A percentile compares a stretch with the other conserved stretches of the same genome.
Conservation (phyloP, 2,797 vertebrate genomes). For the Sebastolobus alascanus region DNA sequence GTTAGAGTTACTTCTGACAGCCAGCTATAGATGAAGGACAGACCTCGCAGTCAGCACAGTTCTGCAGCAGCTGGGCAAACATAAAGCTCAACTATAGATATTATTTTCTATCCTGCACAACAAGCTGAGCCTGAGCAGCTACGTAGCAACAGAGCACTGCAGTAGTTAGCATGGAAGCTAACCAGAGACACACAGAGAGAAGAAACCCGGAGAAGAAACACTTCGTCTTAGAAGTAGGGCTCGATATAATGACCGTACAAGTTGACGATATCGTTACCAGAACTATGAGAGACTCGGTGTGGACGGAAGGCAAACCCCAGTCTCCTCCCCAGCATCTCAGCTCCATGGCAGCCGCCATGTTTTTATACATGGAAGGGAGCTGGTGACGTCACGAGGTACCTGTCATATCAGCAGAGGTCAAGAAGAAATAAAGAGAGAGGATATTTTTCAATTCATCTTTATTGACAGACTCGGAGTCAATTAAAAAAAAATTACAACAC, state of each 20-base stretch:
- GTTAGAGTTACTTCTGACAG: slow-evolving; percentile 8
- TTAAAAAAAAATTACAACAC: too few relatives aligned
- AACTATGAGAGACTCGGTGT: slow-evolving; percentile 92
- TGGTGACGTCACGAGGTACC: slow-evolving; percentile 66
- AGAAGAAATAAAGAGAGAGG: not conserved
- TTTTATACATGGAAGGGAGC: slow-evolving; percentile 53
- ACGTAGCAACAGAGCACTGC: slow-evolving; percentile 4
- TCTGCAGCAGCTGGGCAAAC: not conserved
- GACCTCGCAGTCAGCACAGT: not conserved
- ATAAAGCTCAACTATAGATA: not conserved
- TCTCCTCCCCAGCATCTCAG: slow-evolving; percentile 95
- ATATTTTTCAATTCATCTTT: too few relatives aligned
- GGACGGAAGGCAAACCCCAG: slow-evolving; percentile 95
- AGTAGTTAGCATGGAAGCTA: slow-evolving; percentile 73
- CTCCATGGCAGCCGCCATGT: slow-evolving; percentile 94
- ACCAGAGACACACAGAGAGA: slow-evolving; percentile 12
- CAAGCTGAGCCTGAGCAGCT: slow-evolving; percentile 5
- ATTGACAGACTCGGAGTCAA: too few relatives aligned
- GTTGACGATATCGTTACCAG: slow-evolving; percentile 85
- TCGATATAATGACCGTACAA: not conserved
- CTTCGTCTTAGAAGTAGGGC: not conserved
- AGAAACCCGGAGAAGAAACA: not conserved
- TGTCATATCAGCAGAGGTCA: slow-evolving; percentile 6
- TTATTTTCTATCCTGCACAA: not conserved
- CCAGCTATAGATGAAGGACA: not conserved